Conservation (phyloP, 2,797 vertebrate genomes). For the Pipistrellus pygmaeus region DNA sequence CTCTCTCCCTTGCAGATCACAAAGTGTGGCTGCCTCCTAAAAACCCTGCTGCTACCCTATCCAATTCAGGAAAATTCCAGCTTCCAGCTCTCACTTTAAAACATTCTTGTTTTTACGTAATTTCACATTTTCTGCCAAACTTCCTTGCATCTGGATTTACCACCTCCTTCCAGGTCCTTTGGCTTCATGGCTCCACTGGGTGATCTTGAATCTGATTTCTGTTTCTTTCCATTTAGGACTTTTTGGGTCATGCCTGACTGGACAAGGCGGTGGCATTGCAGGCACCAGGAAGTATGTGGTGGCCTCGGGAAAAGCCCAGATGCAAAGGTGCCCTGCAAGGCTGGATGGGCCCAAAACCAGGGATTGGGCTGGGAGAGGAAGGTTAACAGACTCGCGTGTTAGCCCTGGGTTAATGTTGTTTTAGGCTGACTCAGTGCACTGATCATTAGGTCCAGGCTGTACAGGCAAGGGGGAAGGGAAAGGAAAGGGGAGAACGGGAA, state of each 20-base stretch:
- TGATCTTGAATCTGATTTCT: not conserved
- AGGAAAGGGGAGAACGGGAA: not conserved
- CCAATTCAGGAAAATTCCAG: not conserved
- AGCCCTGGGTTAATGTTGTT: not conserved
- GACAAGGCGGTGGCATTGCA: not conserved
- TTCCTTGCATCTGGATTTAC: not conserved
- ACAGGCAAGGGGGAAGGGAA: not conserved
- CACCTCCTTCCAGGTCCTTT: not conserved
- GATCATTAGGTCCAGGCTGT: not conserved
- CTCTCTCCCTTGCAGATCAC: not conserved
- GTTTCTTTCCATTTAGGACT: not conserved
- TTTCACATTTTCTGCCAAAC: not conserved
- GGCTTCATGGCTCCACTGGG: not conserved
- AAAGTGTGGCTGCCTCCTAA: not conserved
- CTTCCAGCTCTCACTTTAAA: not conserved
- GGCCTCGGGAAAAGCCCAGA: not conserved
- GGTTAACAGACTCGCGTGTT: not conserved
- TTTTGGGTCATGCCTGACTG: not conserved
- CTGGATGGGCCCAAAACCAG: not conserved
- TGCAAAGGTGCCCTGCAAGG: not conserved
- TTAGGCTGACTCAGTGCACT: not conserved
- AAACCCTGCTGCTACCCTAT: not conserved
- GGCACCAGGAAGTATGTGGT: not conserved
- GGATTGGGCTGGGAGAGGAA: not conserved
- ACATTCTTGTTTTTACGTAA: not conserved